Conservation (phyloP, 2,797 vertebrate species). For the Orestias chungarensis region DNA sequence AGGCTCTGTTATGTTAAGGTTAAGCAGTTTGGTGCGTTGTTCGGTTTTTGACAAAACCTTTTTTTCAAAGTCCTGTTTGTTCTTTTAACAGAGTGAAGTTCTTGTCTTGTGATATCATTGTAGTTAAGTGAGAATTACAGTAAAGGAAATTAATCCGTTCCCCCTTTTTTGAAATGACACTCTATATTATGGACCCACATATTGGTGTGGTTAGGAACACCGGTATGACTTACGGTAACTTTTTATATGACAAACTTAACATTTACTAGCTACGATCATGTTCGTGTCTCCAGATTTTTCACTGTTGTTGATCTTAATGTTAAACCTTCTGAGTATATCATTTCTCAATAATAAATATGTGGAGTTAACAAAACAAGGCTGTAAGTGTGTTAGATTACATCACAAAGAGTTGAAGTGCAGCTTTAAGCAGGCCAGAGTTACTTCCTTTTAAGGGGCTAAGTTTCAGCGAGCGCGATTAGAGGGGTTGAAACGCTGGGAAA, state of each 20-base stretch:
- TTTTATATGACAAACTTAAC: neutral
- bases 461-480: constrained; percentile 51
- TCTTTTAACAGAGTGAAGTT: neutral
- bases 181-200: neutral
- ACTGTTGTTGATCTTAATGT: neutral
- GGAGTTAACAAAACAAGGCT: neutral
- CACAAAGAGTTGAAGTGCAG: constrained; percentile 26
- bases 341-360: neutral
- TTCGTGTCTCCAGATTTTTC: neutral
- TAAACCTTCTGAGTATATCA: neutral
- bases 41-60: neutral
- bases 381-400: constrained; percentile 27
- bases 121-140: neutral
- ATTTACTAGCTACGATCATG: neutral
- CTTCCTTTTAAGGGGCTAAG: constrained; percentile 80
- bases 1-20: neutral
- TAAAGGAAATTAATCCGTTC: neutral
- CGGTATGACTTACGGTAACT: neutral
- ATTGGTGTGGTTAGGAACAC: neutral
- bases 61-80: neutral
- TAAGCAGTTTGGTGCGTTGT: neutral
- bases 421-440: constrained; percentile 54
- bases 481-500: constrained; percentile 42
- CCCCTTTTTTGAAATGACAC: neutral
- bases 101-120: neutral